Percentiles rank a stretch among this genome's conserved stretches.
These are phyloP conservation scores for Microhierax caerulescens DNA, from an alignment of 2,797 vertebrate species.

Conservation along the genomic window DNA sequence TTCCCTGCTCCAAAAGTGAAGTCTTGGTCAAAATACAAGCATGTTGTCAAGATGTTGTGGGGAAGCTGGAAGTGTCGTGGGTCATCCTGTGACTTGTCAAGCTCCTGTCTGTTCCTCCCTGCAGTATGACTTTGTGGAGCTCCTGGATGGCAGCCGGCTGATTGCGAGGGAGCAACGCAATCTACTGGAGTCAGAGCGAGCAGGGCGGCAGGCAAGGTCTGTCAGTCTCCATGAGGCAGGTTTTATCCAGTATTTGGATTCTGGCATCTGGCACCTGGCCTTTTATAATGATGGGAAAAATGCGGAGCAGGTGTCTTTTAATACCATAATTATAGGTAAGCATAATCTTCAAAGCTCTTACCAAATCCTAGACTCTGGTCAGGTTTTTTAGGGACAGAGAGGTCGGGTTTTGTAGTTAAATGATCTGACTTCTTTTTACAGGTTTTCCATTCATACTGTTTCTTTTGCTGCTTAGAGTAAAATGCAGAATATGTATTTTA, in stretches of 20 bases:
- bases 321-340: constrained; percentile 95
- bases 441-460: not conserved
- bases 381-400: not conserved
- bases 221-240: constrained; percentile 92
- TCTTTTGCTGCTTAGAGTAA: not conserved
- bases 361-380: not conserved
- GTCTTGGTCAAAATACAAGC: not conserved
- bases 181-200: constrained; percentile 79
- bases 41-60: not conserved
- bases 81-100: not conserved
- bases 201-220: constrained; percentile 80
- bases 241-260: constrained; percentile 96
- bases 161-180: constrained; percentile 90
- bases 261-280: constrained; percentile 96
- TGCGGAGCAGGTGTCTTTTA: constrained; percentile 90
- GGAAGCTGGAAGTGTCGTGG: not conserved
- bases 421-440: not conserved
- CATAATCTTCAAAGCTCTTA: not conserved
- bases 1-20: not conserved
- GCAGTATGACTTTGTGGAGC: constrained; percentile 98
- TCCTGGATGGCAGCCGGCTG: constrained; percentile 93
- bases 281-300: constrained; percentile 96
- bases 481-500: not conserved
- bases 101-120: not conserved
- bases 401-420: not conserved